Percentiles rank a stretch among this genome's conserved stretches.
Conservation (phyloP, 2,888 invertebrate species). For the Heliconius hortense region DNA sequence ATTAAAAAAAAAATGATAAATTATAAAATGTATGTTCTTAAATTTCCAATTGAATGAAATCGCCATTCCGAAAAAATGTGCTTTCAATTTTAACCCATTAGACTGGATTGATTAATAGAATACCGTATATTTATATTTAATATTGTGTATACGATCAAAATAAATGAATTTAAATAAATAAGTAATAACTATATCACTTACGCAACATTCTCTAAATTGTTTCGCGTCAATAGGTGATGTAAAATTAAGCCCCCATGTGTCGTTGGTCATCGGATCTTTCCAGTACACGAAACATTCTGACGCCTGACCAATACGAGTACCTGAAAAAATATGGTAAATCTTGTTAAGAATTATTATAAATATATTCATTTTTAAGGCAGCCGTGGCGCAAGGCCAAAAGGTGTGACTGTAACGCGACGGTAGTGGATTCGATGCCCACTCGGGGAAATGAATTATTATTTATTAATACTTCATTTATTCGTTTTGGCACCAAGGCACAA, state of each 20-base stretch:
- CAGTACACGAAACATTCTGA: constrained; percentile 99
- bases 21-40: not conserved
- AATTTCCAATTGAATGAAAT: not conserved
- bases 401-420: no score
- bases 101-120: not conserved
- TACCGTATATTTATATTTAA: not conserved
- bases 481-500: no score
- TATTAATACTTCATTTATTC: no score
- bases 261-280: constrained; percentile 98
- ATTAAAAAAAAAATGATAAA: no score
- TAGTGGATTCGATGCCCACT: no score
- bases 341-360: not conserved
- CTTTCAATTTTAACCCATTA: no score
- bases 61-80: not conserved
- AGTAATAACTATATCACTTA: constrained; percentile 82
- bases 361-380: no score
- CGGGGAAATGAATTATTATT: no score
- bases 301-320: constrained; percentile 97
- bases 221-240: constrained; percentile 98
- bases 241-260: constrained; percentile 99
- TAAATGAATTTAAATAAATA: not conserved
- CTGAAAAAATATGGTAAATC: constrained; percentile 75
- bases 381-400: no score
- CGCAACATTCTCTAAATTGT: constrained; percentile 97
- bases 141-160: not conserved